Conservation (phyloP, 2,797 vertebrate species). For the Craterocephalus amniculus region DNA sequence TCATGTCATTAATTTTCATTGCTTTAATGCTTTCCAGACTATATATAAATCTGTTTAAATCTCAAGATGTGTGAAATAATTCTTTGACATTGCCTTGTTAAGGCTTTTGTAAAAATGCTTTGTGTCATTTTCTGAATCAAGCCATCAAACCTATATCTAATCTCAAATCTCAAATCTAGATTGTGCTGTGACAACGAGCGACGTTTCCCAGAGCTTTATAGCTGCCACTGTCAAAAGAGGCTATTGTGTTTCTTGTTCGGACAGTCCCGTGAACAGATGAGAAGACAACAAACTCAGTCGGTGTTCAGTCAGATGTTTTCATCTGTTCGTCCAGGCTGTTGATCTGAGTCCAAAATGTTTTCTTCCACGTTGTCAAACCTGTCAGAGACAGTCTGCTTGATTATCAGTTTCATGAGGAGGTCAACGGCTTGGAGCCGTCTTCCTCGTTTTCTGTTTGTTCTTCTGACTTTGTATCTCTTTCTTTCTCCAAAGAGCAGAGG, state of each 20-base stretch:
- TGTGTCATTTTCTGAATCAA: not conserved
- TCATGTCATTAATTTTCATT: not conserved
- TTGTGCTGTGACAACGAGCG: too few species aligned
- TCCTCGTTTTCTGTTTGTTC: conserved; percentile 27
- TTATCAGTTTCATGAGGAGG: conserved; percentile 41
- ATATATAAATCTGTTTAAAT: not conserved
- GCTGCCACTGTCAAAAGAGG: not conserved
- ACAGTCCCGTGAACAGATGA: not conserved
- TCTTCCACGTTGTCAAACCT: conserved; percentile 31
- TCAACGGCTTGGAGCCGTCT: conserved; percentile 39
- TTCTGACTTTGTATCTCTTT: conserved; percentile 24
- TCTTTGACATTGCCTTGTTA: not conserved
- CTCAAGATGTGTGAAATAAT: not conserved
- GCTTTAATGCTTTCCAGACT: not conserved
- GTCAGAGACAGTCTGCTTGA: conserved; percentile 39
- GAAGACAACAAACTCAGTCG: not conserved
- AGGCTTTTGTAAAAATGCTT: not conserved
- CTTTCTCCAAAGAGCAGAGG: conserved; percentile 12
- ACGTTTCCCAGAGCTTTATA: not conserved
- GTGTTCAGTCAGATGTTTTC: not conserved
- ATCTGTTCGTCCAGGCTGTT: not conserved
- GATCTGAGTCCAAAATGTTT: conserved; percentile 20
- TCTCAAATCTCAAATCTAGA: too few species aligned
- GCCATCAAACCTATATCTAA: too few species aligned
- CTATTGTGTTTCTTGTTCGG: not conserved